These are phyloP conservation scores for Camelus bactrianus DNA, from an alignment of 2,113 vertebrate species.

Conservation along the genomic window DNA sequence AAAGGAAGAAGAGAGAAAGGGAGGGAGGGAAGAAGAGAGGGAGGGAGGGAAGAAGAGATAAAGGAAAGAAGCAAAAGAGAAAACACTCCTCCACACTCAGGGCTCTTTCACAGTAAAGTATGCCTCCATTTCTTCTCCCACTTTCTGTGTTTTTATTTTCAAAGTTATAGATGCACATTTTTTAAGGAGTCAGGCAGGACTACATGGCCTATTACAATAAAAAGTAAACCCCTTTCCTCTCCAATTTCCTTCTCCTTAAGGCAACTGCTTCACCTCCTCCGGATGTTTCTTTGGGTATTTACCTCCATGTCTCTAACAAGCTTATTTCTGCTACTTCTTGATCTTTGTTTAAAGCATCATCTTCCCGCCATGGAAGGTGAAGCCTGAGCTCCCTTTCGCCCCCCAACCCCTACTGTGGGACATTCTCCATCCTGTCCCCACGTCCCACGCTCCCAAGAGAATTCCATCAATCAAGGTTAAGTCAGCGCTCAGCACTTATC, in stretches of 20 bases:
- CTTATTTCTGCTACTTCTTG: neutral
- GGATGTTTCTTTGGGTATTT: neutral
- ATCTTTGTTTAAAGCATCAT: neutral
- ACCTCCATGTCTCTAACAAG: neutral
- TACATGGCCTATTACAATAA: neutral
- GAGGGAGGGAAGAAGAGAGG: neutral
- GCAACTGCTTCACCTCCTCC: neutral
- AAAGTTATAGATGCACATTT: neutral
- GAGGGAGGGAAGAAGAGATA: neutral
- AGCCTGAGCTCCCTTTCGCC: neutral
- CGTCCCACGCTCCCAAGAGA: neutral
- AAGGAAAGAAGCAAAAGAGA: neutral
- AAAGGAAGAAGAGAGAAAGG: neutral
- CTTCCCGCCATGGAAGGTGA: neutral
- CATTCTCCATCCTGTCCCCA: neutral
- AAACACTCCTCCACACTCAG: neutral
- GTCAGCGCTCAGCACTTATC: neutral
- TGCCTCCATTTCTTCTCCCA: neutral
- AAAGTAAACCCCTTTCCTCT: neutral
- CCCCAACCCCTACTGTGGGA: neutral
- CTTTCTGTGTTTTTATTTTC: slow-evolving; percentile 1
- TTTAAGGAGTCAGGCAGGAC: neutral
- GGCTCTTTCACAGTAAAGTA: neutral
- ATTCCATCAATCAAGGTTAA: neutral
- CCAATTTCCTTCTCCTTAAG: slow-evolving; percentile 14